Base-by-base conservation (phyloP, 2,888 invertebrate species). In the Chrysotoxum bicinctum region DNA sequence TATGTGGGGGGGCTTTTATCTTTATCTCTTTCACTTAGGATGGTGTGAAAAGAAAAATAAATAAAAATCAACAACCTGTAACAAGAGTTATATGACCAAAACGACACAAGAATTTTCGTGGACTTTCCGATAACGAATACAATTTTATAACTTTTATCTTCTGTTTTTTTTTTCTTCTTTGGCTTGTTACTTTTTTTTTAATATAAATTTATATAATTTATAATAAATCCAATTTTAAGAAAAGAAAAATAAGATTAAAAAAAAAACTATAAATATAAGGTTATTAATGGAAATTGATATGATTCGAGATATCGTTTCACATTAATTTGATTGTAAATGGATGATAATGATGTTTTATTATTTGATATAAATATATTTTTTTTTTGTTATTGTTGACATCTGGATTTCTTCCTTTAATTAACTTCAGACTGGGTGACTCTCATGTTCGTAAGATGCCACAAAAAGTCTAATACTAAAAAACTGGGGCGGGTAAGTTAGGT, bases 81-180 rank as follows among this genome's bases (percentile, higher is more conserved):
- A 66, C 32, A 50, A 66, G 80, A 66, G 48, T 48, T 52, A 50
- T 48, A 81, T 23, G 40, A 48, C 68, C 52, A 60, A 54, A 75
- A 80, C 45, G 76, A 72, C 81, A 76, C 35, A 72, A 70, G 45
- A 70, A 66, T 58, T 76, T 81, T 72, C 43, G 64, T 81, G 72
- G 76, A 81, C 72, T 81, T 76, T 76, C 30, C 70, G 76, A 82
- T 72, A 82, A 60, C 70, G 72, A 72, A 82, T 77, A 77, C 54
- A 76, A 56, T 76, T 72, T 43, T 66, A 35, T 52, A 21, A 58
- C 58, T 81, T 66, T 82, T 68, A 50, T 72, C 48, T 70, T 62
- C 21, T 32, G 3, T 48, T n/a, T 35, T 45, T 19, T 1, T 58
- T 56, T 52, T 19, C 26, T 37, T 60, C 26, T 21, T 50, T 30